Evolutionary conservation across 2,888 invertebrate genomes (phyloP).

Genomic region (Athalia circularis): DNA sequence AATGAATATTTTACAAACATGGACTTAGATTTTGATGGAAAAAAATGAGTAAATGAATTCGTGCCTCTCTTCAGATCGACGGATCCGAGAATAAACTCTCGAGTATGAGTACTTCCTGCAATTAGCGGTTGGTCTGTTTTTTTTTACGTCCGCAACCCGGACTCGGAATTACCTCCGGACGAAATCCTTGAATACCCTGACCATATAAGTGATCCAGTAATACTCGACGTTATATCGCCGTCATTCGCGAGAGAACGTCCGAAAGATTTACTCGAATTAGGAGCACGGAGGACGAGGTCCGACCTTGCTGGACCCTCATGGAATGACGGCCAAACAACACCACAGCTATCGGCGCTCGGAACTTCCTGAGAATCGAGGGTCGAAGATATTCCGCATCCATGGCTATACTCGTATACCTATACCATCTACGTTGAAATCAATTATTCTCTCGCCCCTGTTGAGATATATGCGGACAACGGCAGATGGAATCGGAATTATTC

Average conservation of each 20-base stretch:
- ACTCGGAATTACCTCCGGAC: background rate
- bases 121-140: too few species aligned
- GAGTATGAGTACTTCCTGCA: too few species aligned
- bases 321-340: background rate
- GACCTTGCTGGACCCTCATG: slow-evolving; percentile 21
- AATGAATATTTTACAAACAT: too few species aligned
- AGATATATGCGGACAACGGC: background rate
- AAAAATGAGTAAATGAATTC: too few species aligned
- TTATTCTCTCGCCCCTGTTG: too few species aligned
- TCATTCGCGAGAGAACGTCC: background rate
- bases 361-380: background rate
- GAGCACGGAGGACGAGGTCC: slow-evolving; percentile 29
- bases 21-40: too few species aligned
- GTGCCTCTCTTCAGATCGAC: too few species aligned
- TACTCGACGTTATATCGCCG: slow-evolving; percentile 12
- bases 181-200: slow-evolving; percentile 23
- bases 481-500: too few species aligned
- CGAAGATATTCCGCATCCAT: background rate
- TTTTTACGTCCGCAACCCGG: background rate
- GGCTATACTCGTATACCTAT: too few species aligned
- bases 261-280: slow-evolving; percentile 35
- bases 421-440: too few species aligned
- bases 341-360: background rate
- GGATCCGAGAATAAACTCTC: too few species aligned
- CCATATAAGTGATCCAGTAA: slow-evolving; percentile 16